phyloP scores from a whole-genome alignment of 2,888 invertebrate species.

The Entomobrya multifasciata region DNA sequence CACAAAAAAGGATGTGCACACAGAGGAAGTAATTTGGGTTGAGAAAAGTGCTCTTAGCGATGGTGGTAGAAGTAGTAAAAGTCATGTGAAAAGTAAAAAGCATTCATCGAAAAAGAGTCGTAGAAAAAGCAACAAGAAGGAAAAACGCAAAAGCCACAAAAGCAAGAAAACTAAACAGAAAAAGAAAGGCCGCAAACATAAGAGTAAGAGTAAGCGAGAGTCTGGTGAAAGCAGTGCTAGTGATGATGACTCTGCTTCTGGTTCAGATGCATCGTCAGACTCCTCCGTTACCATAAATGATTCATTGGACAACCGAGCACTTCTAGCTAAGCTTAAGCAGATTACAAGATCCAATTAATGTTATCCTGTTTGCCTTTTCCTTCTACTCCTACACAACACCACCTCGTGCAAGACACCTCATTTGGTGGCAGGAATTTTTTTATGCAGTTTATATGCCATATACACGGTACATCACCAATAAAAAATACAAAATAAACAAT shows the following conservation, averaged over 20 bases:
- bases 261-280: constrained; percentile 59
- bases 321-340: constrained; percentile 75
- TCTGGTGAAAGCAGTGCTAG: constrained; percentile 57
- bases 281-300: constrained; percentile 74
- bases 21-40: constrained; percentile 75
- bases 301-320: constrained; percentile 75
- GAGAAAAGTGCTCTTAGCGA: constrained; percentile 64
- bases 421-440: neutral
- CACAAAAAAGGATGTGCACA: constrained; percentile 34
- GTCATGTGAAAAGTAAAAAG: constrained; percentile 1
- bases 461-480: neutral
- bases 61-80: constrained; percentile 27
- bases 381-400: neutral
- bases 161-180: constrained; percentile 37
- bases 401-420: too few relatives aligned
- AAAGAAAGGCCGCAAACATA: constrained; percentile 66
- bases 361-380: constrained; percentile 23
- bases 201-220: constrained; percentile 54
- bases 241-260: constrained; percentile 26
- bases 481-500: constrained; percentile 15
- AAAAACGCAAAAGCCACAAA: constrained; percentile 67
- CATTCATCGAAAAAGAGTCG: constrained; percentile 57
- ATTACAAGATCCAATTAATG: constrained; percentile 73
- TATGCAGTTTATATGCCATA: neutral
- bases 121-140: constrained; percentile 70